Evolutionary conservation across 1,140 invertebrate species (phyloP), one percentile per base, ranked within the genome.

Genomic region (Sarcophaga peregrina): DNA sequence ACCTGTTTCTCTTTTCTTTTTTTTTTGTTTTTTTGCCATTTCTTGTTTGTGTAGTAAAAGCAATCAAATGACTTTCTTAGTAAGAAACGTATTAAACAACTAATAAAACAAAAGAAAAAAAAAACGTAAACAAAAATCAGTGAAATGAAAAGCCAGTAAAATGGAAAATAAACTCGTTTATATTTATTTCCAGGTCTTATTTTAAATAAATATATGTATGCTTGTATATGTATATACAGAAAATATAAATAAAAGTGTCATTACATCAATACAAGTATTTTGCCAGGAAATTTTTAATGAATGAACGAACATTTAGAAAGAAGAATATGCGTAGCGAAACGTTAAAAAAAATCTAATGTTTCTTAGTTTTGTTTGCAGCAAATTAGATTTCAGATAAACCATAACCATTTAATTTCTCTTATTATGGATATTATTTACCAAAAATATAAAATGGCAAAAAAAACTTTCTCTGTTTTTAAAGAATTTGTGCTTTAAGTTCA

Each of bases 241-340:
- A 17, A 58, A 68, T 17, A 68, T 68, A 20, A 20, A 68, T 58
- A 68, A 68, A 68, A 68, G 20, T 68, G 62, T 68, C 62, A 68
- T 68, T 68, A 68, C 62, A 68, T 68, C 62, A 68, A 68, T n/a
- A 68, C 62, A 68, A 68, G 62, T 68, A 68, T 68, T 68, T 20
- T 68, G 62, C 62, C 25, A 68, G 62, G 17, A 68, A 68, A 20
- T 68, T 68, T 68, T 68, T 68, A 68, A 68, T 68, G 62, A 68
- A 68, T 68, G 62, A 68, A 68, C 62, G 62, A 68, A 68, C 62
- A 68, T 68, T 68, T 9, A 68, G 20, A 2, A 20, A 25, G 62
- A 20, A 68, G 9, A 25, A 20, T 9, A 25, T 25, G 17, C 9
- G n/a, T 4, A n/a, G 15, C 17, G n/a, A 20, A 68, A 25, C 17